A percentile compares a stretch with the other conserved stretches of the same genome.
Evolutionary conservation across 2,888 invertebrate genomes (phyloP).

Genomic region (Dolichomitus sp.): DNA sequence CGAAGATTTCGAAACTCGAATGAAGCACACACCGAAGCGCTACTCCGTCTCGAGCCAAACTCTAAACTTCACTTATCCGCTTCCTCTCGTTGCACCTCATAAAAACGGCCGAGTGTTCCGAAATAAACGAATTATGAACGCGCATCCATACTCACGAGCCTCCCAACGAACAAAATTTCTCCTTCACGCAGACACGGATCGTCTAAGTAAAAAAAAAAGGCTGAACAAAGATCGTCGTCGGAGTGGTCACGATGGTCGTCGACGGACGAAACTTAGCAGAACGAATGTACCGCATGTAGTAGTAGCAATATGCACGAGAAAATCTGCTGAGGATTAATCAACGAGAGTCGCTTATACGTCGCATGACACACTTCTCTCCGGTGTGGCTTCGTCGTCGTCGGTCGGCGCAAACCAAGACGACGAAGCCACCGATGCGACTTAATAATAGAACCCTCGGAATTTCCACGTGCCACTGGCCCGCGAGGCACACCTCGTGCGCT

Average conservation of each 20-base stretch:
- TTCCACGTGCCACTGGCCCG: conserved; percentile 66
- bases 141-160: conserved; percentile 48
- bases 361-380: conserved; percentile 65
- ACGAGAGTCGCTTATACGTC: conserved; percentile 35
- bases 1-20: conserved; percentile 74
- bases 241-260: conserved; percentile 49
- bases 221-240: conserved; percentile 53
- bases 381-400: conserved; percentile 62
- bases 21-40: conserved; percentile 36
- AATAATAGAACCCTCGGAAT: conserved; percentile 68
- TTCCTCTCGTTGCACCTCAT: neutral
- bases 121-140: conserved; percentile 15
- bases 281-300: neutral
- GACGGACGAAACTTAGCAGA: conserved; percentile 38
- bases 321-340: conserved; percentile 54
- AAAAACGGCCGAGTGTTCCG: neutral
- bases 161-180: conserved; percentile 42
- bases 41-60: conserved; percentile 47
- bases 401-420: conserved; percentile 51
- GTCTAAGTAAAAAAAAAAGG: conserved; percentile 36
- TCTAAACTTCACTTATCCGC: conserved; percentile 10
- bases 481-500: conserved; percentile 38
- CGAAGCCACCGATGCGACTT: conserved; percentile 65
- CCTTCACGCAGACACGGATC: conserved; percentile 44
- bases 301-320: conserved; percentile 28